phyloP scores from a whole-genome alignment of 2,797 vertebrate genomes.

The Sebastolobus alascanus region DNA sequence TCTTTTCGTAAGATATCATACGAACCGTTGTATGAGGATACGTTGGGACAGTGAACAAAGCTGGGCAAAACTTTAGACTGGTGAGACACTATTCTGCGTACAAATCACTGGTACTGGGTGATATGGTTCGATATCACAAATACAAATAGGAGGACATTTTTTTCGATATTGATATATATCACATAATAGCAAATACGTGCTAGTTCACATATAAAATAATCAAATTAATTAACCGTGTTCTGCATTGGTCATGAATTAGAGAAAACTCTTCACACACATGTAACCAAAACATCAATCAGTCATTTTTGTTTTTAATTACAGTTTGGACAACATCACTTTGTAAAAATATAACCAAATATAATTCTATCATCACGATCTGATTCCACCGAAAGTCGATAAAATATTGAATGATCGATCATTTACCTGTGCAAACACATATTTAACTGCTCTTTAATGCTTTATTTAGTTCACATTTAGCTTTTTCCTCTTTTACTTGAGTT shows the following conservation, averaged over 20 bases:
- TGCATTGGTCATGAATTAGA: background rate
- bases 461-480: background rate
- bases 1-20: no score
- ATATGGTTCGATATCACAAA: no score
- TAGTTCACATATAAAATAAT: background rate
- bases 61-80: accelerated
- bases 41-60: no score
- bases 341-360: background rate
- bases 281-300: background rate
- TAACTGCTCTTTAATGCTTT: background rate
- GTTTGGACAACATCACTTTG: background rate
- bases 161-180: background rate
- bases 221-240: background rate
- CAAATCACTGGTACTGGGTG: no score
- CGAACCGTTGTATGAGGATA: no score
- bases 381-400: background rate
- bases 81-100: no score
- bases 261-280: background rate
- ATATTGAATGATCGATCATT: background rate
- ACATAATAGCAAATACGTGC: background rate
- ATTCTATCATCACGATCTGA: background rate
- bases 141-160: background rate
- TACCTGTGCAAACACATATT: background rate
- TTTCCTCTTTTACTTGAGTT: background rate
- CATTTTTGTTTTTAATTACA: background rate